Conservation (phyloP, 2,888 invertebrate species). For the Cephus sareptanus region DNA sequence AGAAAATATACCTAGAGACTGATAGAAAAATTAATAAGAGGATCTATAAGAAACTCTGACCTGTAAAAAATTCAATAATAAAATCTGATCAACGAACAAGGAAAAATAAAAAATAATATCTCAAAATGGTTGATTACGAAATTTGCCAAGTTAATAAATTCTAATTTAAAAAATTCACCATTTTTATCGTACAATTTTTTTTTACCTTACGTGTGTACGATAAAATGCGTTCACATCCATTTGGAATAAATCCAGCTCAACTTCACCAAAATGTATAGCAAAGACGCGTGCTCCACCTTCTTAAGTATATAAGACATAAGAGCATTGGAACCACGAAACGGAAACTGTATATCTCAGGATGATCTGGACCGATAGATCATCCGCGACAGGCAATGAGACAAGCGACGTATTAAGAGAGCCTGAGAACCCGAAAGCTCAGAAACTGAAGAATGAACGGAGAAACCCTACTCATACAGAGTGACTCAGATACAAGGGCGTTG, state of each 20-base stretch:
- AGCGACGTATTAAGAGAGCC: background rate
- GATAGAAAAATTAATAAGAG: background rate
- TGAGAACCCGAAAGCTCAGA: background rate
- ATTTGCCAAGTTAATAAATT: background rate
- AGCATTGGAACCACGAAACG: background rate
- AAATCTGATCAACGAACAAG: background rate
- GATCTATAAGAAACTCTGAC: background rate
- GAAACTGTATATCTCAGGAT: slow-evolving; percentile 4
- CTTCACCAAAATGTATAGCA: background rate
- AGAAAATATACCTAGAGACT: background rate
- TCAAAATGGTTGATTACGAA: background rate
- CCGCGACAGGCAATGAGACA: slow-evolving; percentile 2
- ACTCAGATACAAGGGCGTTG: background rate
- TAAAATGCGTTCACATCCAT: background rate
- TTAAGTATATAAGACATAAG: background rate
- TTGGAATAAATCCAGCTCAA: background rate
- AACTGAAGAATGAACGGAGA: background rate
- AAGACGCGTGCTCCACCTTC: background rate
- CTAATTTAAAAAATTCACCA: background rate
- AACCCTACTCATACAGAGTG: background rate
- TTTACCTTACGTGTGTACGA: background rate
- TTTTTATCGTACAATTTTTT: background rate
- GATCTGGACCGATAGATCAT: slow-evolving; percentile 9
- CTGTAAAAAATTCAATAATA: background rate
- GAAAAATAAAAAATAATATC: background rate